Evolutionary conservation across 2,888 invertebrate genomes (phyloP).

Genomic region (Ditula angustiorana): DNA sequence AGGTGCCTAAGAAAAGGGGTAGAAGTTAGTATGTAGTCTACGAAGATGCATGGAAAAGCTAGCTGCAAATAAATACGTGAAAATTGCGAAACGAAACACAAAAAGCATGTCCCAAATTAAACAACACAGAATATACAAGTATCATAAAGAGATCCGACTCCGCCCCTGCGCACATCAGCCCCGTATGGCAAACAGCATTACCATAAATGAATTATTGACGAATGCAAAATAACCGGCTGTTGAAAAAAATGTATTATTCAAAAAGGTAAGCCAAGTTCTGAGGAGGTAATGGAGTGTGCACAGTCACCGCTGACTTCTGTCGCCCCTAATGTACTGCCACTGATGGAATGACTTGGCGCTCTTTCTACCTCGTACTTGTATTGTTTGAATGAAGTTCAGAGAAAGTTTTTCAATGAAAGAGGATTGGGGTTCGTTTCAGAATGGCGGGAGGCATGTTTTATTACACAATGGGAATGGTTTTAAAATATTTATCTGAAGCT

Average conservation of each 20-base stretch:
- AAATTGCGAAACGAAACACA: neutral
- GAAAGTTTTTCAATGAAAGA: conserved; percentile 9
- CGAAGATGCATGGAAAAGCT: no score
- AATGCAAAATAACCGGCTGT: conserved; percentile 52
- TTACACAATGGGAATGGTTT: conserved; percentile 11
- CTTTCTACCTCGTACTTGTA: neutral
- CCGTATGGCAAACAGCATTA: conserved; percentile 48
- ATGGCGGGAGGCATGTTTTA: neutral
- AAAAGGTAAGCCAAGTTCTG: conserved; percentile 49
- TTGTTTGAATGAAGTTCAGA: conserved; percentile 19
- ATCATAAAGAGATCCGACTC: neutral
- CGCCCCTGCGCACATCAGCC: conserved; percentile 20
- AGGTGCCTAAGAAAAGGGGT: no score
- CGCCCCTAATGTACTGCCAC: conserved; percentile 23
- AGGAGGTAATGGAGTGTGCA: conserved; percentile 50
- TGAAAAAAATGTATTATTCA: conserved; percentile 61
- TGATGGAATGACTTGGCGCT: conserved; percentile 27
- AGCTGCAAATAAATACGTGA: neutral
- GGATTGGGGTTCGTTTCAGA: conserved; percentile 12
- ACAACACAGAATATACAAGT: conserved; percentile 6
- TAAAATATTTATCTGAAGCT: conserved; percentile 14
- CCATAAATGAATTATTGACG: conserved; percentile 64
- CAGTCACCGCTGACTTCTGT: conserved; percentile 26
- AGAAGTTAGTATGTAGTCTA: no score
- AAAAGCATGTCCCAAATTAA: conserved; percentile 5